phyloP scores from a whole-genome alignment of 2,888 invertebrate species.

The Keiferia lycopersicella region DNA sequence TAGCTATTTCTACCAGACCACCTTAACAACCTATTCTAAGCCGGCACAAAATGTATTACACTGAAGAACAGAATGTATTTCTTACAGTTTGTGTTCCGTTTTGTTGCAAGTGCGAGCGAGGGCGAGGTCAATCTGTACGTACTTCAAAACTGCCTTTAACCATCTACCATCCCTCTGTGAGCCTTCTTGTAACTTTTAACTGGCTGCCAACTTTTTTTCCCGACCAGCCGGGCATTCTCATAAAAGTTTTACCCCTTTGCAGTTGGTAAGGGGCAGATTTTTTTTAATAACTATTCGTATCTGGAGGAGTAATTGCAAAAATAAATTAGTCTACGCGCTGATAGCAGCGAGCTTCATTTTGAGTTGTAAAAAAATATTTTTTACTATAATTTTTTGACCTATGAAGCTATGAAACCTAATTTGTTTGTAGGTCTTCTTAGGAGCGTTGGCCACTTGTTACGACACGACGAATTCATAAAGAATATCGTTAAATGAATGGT shows the following conservation, averaged over 20 bases:
- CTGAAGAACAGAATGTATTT: too few relatives aligned
- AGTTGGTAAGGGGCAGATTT: not conserved
- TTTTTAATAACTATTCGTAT: not conserved
- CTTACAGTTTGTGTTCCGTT: not conserved
- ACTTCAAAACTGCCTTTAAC: not conserved
- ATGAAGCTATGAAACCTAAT: too few relatives aligned
- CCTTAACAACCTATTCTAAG: too few relatives aligned
- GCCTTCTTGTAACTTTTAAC: constrained; percentile 9
- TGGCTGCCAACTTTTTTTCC: constrained; percentile 4
- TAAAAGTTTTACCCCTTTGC: not conserved
- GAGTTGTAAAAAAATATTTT: too few relatives aligned
- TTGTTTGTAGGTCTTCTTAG: too few relatives aligned
- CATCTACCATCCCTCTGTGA: not conserved
- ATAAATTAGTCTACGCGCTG: not conserved
- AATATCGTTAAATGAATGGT: too few relatives aligned
- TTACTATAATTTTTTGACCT: too few relatives aligned
- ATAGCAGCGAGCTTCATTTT: too few relatives aligned
- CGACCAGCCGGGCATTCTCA: not conserved
- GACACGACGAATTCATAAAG: too few relatives aligned
- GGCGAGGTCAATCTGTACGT: not conserved
- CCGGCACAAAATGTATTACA: too few relatives aligned
- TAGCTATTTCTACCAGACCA: too few relatives aligned
- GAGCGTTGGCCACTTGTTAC: too few relatives aligned
- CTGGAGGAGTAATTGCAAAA: not conserved
- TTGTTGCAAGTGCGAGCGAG: not conserved